Base-by-base conservation (phyloP, 2,888 invertebrate species). In the Lepidonotus clava region DNA sequence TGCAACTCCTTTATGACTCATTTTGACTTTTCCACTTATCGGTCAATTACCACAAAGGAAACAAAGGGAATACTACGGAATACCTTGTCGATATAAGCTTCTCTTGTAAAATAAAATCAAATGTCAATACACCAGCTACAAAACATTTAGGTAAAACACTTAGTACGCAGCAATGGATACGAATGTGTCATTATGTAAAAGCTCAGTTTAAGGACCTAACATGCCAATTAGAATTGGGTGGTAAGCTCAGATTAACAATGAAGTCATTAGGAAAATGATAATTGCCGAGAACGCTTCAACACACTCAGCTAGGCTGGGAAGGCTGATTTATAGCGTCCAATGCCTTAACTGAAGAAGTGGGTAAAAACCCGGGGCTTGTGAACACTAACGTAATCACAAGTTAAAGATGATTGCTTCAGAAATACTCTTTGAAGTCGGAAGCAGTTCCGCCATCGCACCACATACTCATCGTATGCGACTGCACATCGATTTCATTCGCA, bases 401-500 rank as follows among this genome's bases (percentile, higher is more conserved):
- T 4, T 61, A 61, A 61, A 61, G 61, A 61, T 61, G 61, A 61
- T 61, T 61, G 28, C 24, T 14, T 61, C 28, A 61, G 21, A 24
- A 61, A n/a, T 4, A 28, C 21, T 32, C 61, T 61, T 61, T 61
- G 61, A 61, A 28, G 61, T 61, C 56, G 24, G 21, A 18, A 24
- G 21, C 28, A 24, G 14, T 61, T 18, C 28, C 61, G 28, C 4
- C 24, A 61, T 24, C 2, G 11, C 24, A 28, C 61, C 14, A 61
- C 61, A 61, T 61, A 61, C 28, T 61, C 61, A 61, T 11, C 24
- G 28, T 61, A 24, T 61, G 24, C 24, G 11, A 24, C 28, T 28
- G 76, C 34, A 40, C 76, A 76, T 76, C 40, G 76, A 76, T 76
- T 76, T 61, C 76, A 40, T 40, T 36, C 76, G 24, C 76, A 76